Conservation (phyloP, 2,888 invertebrate genomes). For the Resseliella maxima region DNA sequence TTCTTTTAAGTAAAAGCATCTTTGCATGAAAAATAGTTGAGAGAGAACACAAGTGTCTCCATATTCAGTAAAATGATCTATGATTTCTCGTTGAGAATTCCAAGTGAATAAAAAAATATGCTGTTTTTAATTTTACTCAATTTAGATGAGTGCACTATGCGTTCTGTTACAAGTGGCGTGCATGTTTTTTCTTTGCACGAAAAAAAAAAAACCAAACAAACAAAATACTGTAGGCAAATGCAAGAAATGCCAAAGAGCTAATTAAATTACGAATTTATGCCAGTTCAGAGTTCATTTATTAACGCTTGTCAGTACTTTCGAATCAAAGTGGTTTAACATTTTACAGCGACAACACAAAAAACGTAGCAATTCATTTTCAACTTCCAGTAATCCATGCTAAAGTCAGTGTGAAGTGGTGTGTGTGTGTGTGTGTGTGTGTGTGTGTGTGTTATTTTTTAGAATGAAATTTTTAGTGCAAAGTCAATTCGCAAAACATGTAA, state of each 20-base stretch:
- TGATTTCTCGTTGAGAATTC: neutral
- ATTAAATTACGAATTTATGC: conserved; percentile 51
- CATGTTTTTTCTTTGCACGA: neutral
- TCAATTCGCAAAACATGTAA: conserved; percentile 18
- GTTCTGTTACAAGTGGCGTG: neutral
- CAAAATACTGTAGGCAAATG: neutral
- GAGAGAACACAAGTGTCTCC: neutral
- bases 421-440: no score
- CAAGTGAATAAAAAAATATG: neutral
- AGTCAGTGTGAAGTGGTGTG: neutral
- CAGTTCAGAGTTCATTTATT: conserved; percentile 30
- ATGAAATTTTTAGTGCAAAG: neutral
- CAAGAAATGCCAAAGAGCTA: neutral
- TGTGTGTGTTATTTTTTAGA: neutral
- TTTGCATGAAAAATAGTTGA: neutral
- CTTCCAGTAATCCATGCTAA: neutral
- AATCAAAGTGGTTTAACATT: neutral
- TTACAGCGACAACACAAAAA: neutral
- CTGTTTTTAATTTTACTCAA: neutral
- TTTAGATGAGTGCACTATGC: neutral
- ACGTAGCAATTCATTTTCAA: conserved; percentile 9
- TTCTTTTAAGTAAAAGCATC: neutral
- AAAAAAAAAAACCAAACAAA: no score
- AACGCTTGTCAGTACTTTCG: conserved; percentile 22
- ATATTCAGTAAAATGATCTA: neutral